A percentile compares a stretch with the other conserved stretches of the same genome.
phyloP scores from a whole-genome alignment of 2,797 vertebrate genomes.

The Catostomus latipinnis region DNA sequence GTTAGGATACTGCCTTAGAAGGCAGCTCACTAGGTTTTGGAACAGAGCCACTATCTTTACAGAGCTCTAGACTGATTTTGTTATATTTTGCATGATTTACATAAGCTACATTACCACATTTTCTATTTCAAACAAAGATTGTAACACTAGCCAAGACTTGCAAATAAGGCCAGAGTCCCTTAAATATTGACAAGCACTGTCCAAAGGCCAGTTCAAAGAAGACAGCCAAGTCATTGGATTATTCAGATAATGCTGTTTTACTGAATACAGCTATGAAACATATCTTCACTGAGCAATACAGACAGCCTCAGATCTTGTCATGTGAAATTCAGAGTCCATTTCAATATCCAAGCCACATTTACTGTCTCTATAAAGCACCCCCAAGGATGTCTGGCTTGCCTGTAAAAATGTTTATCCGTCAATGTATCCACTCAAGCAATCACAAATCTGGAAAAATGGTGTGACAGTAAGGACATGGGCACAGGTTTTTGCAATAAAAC shows the following conservation, averaged over 20 bases:
- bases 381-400: constrained; percentile 51
- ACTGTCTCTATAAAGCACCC: constrained; percentile 53
- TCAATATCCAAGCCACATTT: constrained; percentile 50
- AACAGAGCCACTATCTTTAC: no score
- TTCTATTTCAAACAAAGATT: background rate
- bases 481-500: constrained; percentile 36
- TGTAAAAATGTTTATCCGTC: constrained; percentile 48
- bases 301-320: constrained; percentile 30
- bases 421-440: constrained; percentile 44
- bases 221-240: constrained; percentile 22
- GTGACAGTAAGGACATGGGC: constrained; percentile 41
- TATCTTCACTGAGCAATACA: constrained; percentile 14
- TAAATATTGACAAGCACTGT: background rate
- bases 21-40: no score
- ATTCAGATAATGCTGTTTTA: constrained; percentile 47
- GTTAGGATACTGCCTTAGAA: no score
- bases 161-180: background rate
- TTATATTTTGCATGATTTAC: no score
- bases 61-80: no score
- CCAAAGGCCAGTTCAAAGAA: background rate
- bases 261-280: constrained; percentile 26
- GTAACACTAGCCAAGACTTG: background rate
- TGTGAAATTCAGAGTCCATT: constrained; percentile 35
- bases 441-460: constrained; percentile 47
- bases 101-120: no score